Percentiles rank a stretch among this genome's conserved stretches.
phyloP scores from a whole-genome alignment of 2,888 invertebrate species.

The Drosophila mayaguana region DNA sequence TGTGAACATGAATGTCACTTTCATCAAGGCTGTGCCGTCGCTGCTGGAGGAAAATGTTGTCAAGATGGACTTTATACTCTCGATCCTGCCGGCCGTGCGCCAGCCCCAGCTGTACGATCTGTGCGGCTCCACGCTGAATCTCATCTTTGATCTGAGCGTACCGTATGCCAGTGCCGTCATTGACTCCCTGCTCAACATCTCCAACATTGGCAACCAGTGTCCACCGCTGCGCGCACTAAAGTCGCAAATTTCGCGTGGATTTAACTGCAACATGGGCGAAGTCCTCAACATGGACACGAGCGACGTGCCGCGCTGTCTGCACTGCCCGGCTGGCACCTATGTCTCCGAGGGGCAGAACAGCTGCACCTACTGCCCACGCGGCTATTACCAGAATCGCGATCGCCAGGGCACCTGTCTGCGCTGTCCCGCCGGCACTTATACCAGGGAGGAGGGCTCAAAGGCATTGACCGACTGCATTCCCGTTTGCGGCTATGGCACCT shows the following conservation, averaged over 20 bases:
- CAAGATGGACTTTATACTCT: slow-evolving; percentile 94
- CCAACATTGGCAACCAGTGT: slow-evolving; percentile 96
- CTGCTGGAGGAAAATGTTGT: slow-evolving; percentile 94
- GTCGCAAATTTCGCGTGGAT: slow-evolving; percentile 94
- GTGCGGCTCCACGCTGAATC: slow-evolving; percentile 96
- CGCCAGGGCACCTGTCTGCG: slow-evolving; percentile 95
- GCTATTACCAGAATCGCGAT: slow-evolving; percentile 96
- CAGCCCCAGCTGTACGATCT: slow-evolving; percentile 97
- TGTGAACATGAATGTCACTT: slow-evolving; percentile 96
- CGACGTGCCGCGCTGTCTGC: slow-evolving; percentile 96
- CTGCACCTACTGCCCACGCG: slow-evolving; percentile 96
- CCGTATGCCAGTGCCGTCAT: slow-evolving; percentile 96
- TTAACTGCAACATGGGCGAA: slow-evolving; percentile 96
- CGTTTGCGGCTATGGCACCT: slow-evolving; percentile 98
- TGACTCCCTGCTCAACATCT: slow-evolving; percentile 94
- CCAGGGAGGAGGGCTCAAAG: slow-evolving; percentile 95
- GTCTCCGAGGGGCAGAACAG: slow-evolving; percentile 95
- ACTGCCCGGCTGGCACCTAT: slow-evolving; percentile 98
- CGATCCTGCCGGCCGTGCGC: slow-evolving; percentile 93
- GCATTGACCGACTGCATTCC: slow-evolving; percentile 94
- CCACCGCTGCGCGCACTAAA: slow-evolving; percentile 94
- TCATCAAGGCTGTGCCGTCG: slow-evolving; percentile 92
- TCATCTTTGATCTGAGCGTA: slow-evolving; percentile 97
- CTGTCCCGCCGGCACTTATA: slow-evolving; percentile 97
- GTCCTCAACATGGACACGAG: slow-evolving; percentile 97